Conservation (phyloP, 2,797 vertebrate genomes). For the Loris lydekkerianus region DNA sequence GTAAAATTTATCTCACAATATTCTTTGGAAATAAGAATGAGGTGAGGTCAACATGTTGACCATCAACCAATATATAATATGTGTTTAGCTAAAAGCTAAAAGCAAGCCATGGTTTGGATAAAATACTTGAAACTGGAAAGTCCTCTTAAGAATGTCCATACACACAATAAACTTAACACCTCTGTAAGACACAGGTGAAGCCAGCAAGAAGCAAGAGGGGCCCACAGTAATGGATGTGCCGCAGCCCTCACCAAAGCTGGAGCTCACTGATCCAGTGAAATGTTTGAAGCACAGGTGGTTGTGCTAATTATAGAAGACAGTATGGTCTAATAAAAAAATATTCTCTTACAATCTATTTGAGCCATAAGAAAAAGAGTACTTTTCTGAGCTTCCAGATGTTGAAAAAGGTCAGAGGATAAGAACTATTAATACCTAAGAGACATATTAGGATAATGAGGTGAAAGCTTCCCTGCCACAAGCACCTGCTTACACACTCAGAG, state of each 20-base stretch:
- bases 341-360: conserved; percentile 1
- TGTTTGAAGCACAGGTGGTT: not conserved
- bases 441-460: not conserved
- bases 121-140: conserved; percentile 11
- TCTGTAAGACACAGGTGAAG: not conserved
- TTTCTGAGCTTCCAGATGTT: not conserved
- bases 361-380: not conserved
- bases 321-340: not conserved
- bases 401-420: conserved; percentile 12
- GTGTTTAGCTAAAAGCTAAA: conserved; percentile 32
- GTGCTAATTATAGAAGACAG: not conserved
- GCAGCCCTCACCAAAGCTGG: not conserved
- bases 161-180: not conserved
- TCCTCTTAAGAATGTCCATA: not conserved
- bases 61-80: not conserved
- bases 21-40: conserved; percentile 58
- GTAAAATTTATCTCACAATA: not conserved
- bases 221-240: not conserved
- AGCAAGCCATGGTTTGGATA: not conserved
- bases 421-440: not conserved
- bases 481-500: not conserved
- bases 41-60: not conserved
- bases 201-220: not conserved
- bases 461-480: not conserved
- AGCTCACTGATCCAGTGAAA: not conserved